phyloP scores from a whole-genome alignment of 2,888 invertebrate genomes.

The Bombylius major region DNA sequence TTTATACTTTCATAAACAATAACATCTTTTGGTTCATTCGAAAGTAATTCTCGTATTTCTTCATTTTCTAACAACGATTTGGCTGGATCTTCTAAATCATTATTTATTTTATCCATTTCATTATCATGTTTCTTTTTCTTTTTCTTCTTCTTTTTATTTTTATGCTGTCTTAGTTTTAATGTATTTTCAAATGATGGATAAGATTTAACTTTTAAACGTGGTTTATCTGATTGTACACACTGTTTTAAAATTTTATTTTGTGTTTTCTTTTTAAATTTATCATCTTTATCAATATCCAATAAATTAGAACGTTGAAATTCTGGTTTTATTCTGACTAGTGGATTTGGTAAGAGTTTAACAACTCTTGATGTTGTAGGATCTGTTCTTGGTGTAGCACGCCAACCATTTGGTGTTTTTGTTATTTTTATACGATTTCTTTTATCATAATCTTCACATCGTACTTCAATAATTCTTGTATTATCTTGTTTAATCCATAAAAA shows the following conservation, averaged over 20 bases:
- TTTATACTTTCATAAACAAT: constrained; percentile 21
- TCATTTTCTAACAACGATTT: constrained; percentile 5
- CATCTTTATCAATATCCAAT: constrained; percentile 2
- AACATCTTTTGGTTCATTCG: constrained; percentile 13
- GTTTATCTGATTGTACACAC: background rate
- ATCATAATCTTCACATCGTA: constrained; percentile 80
- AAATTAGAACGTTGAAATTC: constrained; percentile 18
- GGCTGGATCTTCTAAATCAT: background rate
- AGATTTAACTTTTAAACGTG: background rate
- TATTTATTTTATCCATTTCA: background rate
- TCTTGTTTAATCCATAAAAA: constrained; percentile 75
- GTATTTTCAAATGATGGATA: background rate
- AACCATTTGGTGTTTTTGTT: constrained; percentile 67
- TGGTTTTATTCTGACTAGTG: constrained; percentile 34
- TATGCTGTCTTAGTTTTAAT: background rate
- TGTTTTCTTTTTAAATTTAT: background rate
- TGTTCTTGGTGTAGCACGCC: constrained; percentile 72
- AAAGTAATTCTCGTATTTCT: constrained; percentile 8
- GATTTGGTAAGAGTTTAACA: constrained; percentile 33
- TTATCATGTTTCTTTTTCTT: constrained; percentile 15
- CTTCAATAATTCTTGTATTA: constrained; percentile 68
- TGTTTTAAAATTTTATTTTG: background rate
- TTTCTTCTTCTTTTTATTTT: constrained; percentile 20
- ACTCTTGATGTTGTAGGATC: constrained; percentile 37
- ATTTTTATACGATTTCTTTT: constrained; percentile 70